A percentile compares a stretch with the other conserved stretches of the same genome.
phyloP scores from a whole-genome alignment of 2,113 vertebrate species.

The Epinephelus lanceolatus region DNA sequence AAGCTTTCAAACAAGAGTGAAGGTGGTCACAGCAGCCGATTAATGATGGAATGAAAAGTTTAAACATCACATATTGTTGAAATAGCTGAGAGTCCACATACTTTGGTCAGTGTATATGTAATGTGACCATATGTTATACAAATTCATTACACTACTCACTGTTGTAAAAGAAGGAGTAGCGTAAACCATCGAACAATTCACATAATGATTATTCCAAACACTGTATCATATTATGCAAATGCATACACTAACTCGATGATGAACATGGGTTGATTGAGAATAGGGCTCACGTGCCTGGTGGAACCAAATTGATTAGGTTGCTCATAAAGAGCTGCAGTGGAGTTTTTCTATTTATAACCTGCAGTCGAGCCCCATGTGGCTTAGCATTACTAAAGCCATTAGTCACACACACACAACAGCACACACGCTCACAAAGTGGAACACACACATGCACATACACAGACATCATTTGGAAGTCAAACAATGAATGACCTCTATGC shows the following conservation, averaged over 20 bases:
- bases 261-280: constrained; percentile 63
- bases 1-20: neutral
- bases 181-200: constrained; percentile 19
- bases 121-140: neutral
- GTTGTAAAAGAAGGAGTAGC: neutral
- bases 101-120: neutral
- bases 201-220: constrained; percentile 50
- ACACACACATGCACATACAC: constrained; percentile 38
- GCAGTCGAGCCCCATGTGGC: constrained; percentile 55
- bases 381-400: constrained; percentile 70
- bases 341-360: constrained; percentile 68
- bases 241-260: constrained; percentile 45
- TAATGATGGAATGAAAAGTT: neutral
- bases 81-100: neutral
- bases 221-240: constrained; percentile 64
- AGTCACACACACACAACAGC: constrained; percentile 56
- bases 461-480: constrained; percentile 37
- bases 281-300: constrained; percentile 48
- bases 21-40: neutral
- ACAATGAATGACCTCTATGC: constrained; percentile 47
- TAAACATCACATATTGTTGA: neutral
- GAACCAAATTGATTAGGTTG: constrained; percentile 70
- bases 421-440: constrained; percentile 14
- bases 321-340: constrained; percentile 59
- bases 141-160: neutral